Conservation (phyloP, 2,113 vertebrate genomes). For the Alosa alosa region DNA sequence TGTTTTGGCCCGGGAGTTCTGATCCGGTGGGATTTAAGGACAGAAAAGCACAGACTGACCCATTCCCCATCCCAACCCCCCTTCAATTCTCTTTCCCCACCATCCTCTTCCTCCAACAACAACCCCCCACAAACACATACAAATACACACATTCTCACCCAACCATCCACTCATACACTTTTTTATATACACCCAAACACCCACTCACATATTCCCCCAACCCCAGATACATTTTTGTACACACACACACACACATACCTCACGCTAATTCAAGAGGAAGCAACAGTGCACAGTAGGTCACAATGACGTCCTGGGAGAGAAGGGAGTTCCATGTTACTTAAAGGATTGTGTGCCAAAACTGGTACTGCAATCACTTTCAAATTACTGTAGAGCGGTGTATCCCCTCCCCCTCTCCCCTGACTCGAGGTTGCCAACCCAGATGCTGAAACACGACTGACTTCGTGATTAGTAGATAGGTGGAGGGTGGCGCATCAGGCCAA, state of each 20-base stretch:
- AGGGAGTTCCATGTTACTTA: neutral
- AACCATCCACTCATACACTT: neutral
- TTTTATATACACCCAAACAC: neutral
- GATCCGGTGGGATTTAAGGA: slow-evolving; percentile 44
- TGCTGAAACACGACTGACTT: too few relatives aligned
- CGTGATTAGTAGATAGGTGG: too few relatives aligned
- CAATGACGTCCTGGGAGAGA: neutral
- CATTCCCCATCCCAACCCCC: neutral
- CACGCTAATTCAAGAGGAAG: neutral
- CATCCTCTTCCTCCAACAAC: neutral
- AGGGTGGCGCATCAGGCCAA: too few relatives aligned
- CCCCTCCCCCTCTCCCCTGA: too few relatives aligned
- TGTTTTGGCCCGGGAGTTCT: slow-evolving; percentile 46
- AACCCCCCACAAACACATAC: neutral
- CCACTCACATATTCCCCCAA: neutral
- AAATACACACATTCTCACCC: neutral
- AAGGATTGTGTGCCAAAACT: too few relatives aligned
- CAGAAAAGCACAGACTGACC: slow-evolving; percentile 38
- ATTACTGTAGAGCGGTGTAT: too few relatives aligned
- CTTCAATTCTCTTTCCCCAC: neutral
- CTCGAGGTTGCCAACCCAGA: too few relatives aligned
- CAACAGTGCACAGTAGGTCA: neutral
- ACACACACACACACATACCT: neutral
- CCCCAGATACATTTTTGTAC: neutral
- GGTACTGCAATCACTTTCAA: too few relatives aligned